A percentile compares a stretch with the other conserved stretches of the same genome.
phyloP scores from a whole-genome alignment of 2,888 invertebrate species.

The Drosophila differens region DNA sequence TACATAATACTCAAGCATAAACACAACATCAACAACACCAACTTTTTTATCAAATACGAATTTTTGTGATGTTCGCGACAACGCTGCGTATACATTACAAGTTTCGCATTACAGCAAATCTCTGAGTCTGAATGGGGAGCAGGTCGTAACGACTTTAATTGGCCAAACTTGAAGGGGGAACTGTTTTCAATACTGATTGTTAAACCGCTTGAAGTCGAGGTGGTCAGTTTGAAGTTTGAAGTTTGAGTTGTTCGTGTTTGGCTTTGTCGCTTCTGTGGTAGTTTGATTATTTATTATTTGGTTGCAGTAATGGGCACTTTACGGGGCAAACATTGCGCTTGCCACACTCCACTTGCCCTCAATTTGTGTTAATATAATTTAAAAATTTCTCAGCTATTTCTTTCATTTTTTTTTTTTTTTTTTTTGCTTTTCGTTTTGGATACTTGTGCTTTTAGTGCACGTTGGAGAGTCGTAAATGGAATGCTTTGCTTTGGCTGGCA shows the following conservation, averaged over 20 bases:
- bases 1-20: constrained; percentile 23
- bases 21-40: background rate
- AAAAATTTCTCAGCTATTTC: constrained; percentile 49
- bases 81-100: constrained; percentile 70
- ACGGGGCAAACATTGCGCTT: constrained; percentile 7
- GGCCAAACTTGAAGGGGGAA: constrained; percentile 55
- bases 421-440: constrained; percentile 24
- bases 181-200: background rate
- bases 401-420: constrained; percentile 30
- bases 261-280: constrained; percentile 26
- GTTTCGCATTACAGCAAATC: constrained; percentile 52
- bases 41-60: constrained; percentile 6
- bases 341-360: constrained; percentile 33
- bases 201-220: constrained; percentile 2
- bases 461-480: constrained; percentile 80
- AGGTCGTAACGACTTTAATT: constrained; percentile 57
- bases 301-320: constrained; percentile 53
- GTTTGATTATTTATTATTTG: constrained; percentile 67
- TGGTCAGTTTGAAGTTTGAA: constrained; percentile 15
- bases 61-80: constrained; percentile 38
- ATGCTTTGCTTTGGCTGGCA: constrained; percentile 37
- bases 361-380: constrained; percentile 78
- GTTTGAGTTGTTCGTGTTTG: background rate
- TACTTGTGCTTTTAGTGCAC: constrained; percentile 66
- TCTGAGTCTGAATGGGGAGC: background rate